These are phyloP conservation scores for Hippoglossus stenolepis DNA, from an alignment of 2,113 vertebrate species.

Conservation along the genomic window DNA sequence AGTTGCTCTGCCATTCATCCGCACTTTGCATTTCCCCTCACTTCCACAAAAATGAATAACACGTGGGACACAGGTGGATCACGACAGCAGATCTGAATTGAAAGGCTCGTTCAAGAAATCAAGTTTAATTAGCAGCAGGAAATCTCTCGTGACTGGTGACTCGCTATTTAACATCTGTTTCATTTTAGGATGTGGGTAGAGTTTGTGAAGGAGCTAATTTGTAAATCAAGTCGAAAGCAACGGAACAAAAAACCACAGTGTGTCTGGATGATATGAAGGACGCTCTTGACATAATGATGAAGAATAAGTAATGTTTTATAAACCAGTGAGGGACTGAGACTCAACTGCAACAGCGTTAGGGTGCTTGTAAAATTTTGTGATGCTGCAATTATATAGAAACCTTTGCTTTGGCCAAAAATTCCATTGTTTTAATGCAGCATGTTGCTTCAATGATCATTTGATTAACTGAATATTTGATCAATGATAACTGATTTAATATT, in stretches of 20 bases:
- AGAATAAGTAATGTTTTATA: neutral
- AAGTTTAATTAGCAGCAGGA: conserved; percentile 56
- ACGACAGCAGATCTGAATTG: conserved; percentile 24
- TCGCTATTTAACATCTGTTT: conserved; percentile 51
- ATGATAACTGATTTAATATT: too few relatives aligned
- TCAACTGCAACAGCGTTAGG: too few relatives aligned
- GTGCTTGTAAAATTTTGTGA: too few relatives aligned
- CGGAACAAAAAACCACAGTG: neutral
- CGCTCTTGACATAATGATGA: conserved; percentile 7
- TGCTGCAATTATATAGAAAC: too few relatives aligned
- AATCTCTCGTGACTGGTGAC: conserved; percentile 7
- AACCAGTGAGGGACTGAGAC: too few relatives aligned
- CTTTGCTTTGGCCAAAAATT: too few relatives aligned
- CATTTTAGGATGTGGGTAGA: conserved; percentile 18
- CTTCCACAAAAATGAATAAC: conserved; percentile 12
- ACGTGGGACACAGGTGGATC: conserved; percentile 19
- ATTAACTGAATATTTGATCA: too few relatives aligned
- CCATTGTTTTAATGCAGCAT: too few relatives aligned
- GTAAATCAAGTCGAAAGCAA: conserved; percentile 31
- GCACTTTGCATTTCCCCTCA: conserved; percentile 36
- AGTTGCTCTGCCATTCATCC: conserved; percentile 23
- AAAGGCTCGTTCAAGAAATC: conserved; percentile 51
- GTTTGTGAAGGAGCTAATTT: conserved; percentile 43
- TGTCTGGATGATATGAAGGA: conserved; percentile 18
- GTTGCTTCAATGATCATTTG: too few relatives aligned